A percentile compares a stretch with the other conserved stretches of the same genome.
Evolutionary conservation across 2,113 vertebrate genomes (phyloP).

Genomic region (Callocephalon fimbriatum): DNA sequence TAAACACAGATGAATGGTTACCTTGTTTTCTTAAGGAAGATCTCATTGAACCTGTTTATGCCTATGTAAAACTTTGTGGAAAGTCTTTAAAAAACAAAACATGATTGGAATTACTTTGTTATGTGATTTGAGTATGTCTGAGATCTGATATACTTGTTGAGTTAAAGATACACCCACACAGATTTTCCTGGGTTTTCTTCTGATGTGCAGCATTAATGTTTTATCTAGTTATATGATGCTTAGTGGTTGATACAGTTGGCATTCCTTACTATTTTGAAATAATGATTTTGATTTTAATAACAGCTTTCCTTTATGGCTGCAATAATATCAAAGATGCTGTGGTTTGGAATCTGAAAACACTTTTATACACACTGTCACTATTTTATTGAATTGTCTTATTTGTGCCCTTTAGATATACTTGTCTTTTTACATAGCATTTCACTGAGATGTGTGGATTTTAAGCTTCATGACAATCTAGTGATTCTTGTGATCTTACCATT

Average conservation of each 20-base stretch:
- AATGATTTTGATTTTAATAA: neutral
- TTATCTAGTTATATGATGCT: neutral
- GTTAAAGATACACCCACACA: neutral
- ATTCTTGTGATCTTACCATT: neutral
- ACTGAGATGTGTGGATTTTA: neutral
- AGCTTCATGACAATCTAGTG: neutral
- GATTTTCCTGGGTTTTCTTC: neutral
- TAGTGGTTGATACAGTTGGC: neutral
- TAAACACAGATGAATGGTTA: neutral
- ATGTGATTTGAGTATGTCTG: neutral
- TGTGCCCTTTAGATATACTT: neutral
- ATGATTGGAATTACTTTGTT: neutral
- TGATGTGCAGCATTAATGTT: neutral
- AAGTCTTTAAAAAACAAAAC: neutral
- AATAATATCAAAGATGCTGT: neutral
- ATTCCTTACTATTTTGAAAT: neutral
- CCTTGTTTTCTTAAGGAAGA: neutral
- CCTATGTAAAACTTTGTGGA: neutral
- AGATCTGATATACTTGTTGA: neutral
- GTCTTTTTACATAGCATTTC: neutral
- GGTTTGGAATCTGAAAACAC: neutral
- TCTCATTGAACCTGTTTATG: neutral
- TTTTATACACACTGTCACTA: neutral
- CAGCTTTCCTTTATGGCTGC: neutral
- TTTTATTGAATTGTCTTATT: neutral